Percentiles rank a stretch among this genome's conserved stretches.
Conservation (phyloP, 1,140 invertebrate species). For the Andrena cerasifolii region DNA sequence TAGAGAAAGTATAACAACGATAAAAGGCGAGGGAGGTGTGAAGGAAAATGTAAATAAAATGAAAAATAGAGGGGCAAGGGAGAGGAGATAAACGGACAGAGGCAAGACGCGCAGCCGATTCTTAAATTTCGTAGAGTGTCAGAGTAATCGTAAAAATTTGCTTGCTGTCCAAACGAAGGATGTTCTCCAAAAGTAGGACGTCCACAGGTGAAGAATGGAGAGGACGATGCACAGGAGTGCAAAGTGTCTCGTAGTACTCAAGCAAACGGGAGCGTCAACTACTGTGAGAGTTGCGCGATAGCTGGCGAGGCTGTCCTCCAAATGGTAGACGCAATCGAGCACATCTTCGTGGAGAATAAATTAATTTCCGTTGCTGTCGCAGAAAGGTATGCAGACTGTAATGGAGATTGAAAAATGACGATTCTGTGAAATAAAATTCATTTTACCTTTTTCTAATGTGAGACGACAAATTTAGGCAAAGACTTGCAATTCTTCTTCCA, state of each 20-base stretch:
- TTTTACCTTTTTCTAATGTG: too few relatives aligned
- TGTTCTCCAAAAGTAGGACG: conserved; percentile 29
- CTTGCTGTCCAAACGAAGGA: conserved; percentile 12
- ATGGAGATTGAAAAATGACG: too few relatives aligned
- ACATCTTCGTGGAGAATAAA: conserved; percentile 52
- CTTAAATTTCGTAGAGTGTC: background rate
- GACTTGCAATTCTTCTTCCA: too few relatives aligned
- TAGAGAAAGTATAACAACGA: too few relatives aligned
- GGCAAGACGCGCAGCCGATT: background rate
- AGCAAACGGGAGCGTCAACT: conserved; percentile 25
- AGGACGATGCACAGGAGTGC: background rate
- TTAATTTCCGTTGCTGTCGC: conserved; percentile 48
- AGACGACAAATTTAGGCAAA: too few relatives aligned
- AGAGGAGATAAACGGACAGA: background rate
- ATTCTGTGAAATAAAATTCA: too few relatives aligned
- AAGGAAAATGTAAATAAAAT: background rate
- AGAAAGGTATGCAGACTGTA: conserved; percentile 42
- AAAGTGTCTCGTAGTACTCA: conserved; percentile 53
- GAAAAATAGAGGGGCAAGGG: background rate
- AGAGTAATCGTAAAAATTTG: conserved; percentile 16
- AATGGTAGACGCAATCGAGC: conserved; percentile 56
- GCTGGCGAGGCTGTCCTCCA: conserved; percentile 32
- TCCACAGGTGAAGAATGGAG: conserved; percentile 37
- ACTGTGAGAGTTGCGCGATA: conserved; percentile 51
- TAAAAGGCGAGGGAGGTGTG: too few relatives aligned